Evolutionary conservation across 2,113 vertebrate genomes (phyloP).

Genomic region (Solenodon paradoxus): DNA sequence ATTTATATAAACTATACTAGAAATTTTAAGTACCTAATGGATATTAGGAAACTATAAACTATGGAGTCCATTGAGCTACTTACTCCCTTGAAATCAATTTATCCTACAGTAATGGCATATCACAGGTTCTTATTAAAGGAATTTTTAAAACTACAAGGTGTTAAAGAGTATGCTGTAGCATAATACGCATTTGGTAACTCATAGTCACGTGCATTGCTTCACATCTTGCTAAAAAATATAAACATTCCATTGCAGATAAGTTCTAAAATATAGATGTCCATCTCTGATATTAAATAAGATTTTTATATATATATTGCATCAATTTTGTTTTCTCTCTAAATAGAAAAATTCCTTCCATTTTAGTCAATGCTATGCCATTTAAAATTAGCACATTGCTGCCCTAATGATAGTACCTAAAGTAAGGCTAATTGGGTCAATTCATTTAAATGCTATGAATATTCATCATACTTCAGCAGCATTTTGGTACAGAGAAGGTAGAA

Average conservation of each 20-base stretch:
- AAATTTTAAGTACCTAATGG: constrained; percentile 69
- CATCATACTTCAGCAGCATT: neutral
- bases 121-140: constrained; percentile 49
- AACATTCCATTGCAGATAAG: neutral
- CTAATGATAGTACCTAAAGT: neutral
- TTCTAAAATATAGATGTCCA: constrained; percentile 15
- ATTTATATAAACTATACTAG: constrained; percentile 56
- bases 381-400: neutral
- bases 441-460: neutral
- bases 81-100: constrained; percentile 73
- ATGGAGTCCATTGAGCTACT: constrained; percentile 56
- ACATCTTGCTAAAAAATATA: constrained; percentile 23
- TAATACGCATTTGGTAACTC: constrained; percentile 28
- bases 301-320: neutral
- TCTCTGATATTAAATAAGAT: constrained; percentile 15
- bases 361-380: neutral
- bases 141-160: neutral
- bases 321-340: neutral
- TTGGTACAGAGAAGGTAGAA: neutral
- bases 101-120: constrained; percentile 44
- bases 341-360: neutral
- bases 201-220: constrained; percentile 16
- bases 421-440: neutral
- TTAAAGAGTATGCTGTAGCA: neutral
- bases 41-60: constrained; percentile 65